These are phyloP conservation scores for Ferdinandea cuprea DNA, from an alignment of 2,888 invertebrate species.

Conservation along the genomic window DNA sequence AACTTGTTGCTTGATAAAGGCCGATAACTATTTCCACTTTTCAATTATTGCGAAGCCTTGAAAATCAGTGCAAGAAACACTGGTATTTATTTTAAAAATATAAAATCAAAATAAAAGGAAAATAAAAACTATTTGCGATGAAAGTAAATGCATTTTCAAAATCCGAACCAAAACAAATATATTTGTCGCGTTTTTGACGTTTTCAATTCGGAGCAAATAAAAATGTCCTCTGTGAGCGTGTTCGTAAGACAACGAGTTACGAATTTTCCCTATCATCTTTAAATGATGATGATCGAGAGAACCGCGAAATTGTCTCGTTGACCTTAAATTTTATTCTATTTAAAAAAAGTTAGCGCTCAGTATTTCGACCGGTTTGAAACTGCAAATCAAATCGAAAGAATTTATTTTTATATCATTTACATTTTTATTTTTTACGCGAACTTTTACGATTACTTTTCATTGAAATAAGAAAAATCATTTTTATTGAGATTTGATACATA, in stretches of 20 bases:
- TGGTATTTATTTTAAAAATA: constrained; percentile 9
- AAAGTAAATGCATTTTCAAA: constrained; percentile 49
- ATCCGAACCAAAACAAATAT: constrained; percentile 57
- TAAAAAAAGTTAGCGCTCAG: too few species aligned
- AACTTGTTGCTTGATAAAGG: constrained; percentile 50
- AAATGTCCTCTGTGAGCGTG: constrained; percentile 8
- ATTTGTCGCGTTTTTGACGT: constrained; percentile 52
- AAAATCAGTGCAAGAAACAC: neutral
- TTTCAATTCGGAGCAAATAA: neutral
- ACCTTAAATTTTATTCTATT: too few species aligned
- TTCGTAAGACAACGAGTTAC: neutral
- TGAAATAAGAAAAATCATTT: too few species aligned
- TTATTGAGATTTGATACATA: too few species aligned
- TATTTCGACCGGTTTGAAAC: too few species aligned
- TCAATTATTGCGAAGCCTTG: neutral
- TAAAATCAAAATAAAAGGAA: constrained; percentile 17
- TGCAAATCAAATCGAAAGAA: too few species aligned
- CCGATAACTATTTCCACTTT: neutral
- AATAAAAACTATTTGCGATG: neutral
- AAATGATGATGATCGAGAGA: too few species aligned
- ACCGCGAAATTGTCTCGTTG: too few species aligned
- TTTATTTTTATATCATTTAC: too few species aligned
- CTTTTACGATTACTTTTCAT: too few species aligned
- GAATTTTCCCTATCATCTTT: too few species aligned
- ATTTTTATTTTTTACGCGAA: too few species aligned